Conservation (phyloP, 2,113 vertebrate species). For the Oreochromis spilurus region DNA sequence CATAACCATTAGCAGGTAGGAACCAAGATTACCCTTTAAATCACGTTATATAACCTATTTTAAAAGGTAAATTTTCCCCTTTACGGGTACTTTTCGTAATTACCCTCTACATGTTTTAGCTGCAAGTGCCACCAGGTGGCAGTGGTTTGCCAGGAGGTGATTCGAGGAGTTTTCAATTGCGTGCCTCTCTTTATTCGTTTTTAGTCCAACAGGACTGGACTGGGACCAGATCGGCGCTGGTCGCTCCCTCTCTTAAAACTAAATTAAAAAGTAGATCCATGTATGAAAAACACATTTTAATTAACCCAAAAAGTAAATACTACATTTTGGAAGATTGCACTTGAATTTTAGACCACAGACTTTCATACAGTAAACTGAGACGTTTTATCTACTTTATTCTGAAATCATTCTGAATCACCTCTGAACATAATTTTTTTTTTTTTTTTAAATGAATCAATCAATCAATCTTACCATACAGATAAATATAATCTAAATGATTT, state of each 20-base stretch:
- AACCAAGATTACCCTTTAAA: background rate
- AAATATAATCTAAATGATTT: background rate
- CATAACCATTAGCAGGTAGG: fast-evolving
- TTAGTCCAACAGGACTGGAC: fast-evolving
- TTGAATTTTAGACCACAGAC: background rate
- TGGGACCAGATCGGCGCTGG: fast-evolving
- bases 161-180: background rate
- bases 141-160: background rate
- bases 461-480: background rate
- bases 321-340: background rate
- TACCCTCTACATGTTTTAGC: background rate
- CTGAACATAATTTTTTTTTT: background rate
- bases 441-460: background rate
- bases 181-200: background rate
- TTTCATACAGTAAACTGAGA: background rate
- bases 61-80: background rate
- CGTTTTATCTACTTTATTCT: background rate
- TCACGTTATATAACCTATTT: background rate
- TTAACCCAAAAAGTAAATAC: background rate
- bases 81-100: background rate
- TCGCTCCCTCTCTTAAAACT: fast-evolving
- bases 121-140: background rate
- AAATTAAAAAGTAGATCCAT: background rate
- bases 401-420: background rate
- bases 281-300: background rate